Evolutionary conservation across 2,113 vertebrate genomes (phyloP).

Genomic region (Notarius lentiginosus): DNA sequence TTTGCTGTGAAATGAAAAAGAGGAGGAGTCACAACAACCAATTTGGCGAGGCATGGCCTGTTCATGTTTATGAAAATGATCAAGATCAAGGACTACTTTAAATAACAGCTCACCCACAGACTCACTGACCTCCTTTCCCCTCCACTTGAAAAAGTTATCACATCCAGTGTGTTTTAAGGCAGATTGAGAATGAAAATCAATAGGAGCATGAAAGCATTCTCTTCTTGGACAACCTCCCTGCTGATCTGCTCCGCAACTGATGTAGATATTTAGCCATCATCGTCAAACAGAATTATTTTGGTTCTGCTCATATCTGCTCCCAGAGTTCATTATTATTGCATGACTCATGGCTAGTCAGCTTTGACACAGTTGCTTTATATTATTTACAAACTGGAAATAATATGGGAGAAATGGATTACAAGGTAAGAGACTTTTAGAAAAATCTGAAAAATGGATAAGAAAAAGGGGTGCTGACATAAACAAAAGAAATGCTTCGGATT

Average conservation of each 20-base stretch:
- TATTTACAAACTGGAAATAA: conserved; percentile 76
- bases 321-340: conserved; percentile 76
- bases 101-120: neutral
- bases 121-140: neutral
- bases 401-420: conserved; percentile 60
- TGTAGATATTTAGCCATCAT: conserved; percentile 71
- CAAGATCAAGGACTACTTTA: neutral
- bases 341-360: conserved; percentile 67
- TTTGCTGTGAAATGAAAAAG: neutral
- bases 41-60: neutral
- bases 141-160: conserved; percentile 49
- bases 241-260: conserved; percentile 67
- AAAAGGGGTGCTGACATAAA: conserved; percentile 58
- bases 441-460: conserved; percentile 69
- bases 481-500: neutral
- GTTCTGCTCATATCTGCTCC: conserved; percentile 63
- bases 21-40: neutral
- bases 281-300: conserved; percentile 75
- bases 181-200: conserved; percentile 71
- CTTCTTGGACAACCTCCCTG: conserved; percentile 61
- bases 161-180: conserved; percentile 55
- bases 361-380: conserved; percentile 68
- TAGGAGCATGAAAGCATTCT: conserved; percentile 58
- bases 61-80: conserved; percentile 10
- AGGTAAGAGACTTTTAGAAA: conserved; percentile 57